Evolutionary conservation across 1,140 invertebrate genomes (phyloP), one percentile per base, ranked within the genome.

Genomic region (Monomorium pharaonis): DNA sequence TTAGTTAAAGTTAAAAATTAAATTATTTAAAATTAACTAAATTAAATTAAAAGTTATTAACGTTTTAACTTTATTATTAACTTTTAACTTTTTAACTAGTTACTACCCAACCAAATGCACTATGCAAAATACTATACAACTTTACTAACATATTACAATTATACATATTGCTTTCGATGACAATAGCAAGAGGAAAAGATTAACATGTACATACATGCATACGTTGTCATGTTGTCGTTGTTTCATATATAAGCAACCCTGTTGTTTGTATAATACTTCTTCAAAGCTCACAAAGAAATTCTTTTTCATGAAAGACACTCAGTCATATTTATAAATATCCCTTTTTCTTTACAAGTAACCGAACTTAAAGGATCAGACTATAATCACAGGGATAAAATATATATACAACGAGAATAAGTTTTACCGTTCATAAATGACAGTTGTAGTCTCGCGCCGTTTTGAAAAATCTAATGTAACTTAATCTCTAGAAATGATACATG

Each of bases 381-480:
- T 33, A 33, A 7, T 21, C 56, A 14, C 33, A 30, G 12, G 3
- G 5, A 30, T 69, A 62, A 62, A 30, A 60, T 44, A 44, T 58
- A 72, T 44, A 12, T 47, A 78, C 42, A 77, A 2, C 37, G 9
- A 12, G 10, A 37, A 54, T 10, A 2, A 78, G 2, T 12, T 37
- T 2, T 21, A 27, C n/a, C 18, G 10, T 67, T n/a, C 14, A 2
- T 37, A 37, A 54, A 54, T 30, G 14, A 54, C 16, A 75, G 44
- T 58, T 60, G 21, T 30, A 54, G 24, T 44, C n/a, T n/a, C 6
- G 27, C 18, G n/a, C 14, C 10, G 3, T 56, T 54, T 37, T 3
- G 12, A 56, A 78, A 47, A 2, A 24, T 12, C n/a, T 60, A 16
- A n/a, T 3, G 21, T 67, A 80, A 80, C 30, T 83, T 81, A 81